A percentile compares a stretch with the other conserved stretches of the same genome.
Conservation (phyloP, 2,888 invertebrate species). For the Phania funesta region DNA sequence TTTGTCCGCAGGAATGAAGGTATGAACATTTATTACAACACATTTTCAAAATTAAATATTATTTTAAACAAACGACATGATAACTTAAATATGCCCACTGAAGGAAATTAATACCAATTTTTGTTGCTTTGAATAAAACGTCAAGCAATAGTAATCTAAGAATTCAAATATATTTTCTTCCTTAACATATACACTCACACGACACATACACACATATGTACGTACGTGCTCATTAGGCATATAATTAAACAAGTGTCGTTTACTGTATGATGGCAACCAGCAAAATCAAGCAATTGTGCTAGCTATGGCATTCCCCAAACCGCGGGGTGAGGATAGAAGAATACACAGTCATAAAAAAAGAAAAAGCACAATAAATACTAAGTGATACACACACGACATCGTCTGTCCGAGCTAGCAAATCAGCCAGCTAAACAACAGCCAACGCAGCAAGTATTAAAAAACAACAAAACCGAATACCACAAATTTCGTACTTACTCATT, state of each 20-base stretch:
- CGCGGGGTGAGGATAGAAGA: conserved; percentile 42
- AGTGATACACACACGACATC: conserved; percentile 11
- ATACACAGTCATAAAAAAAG: conserved; percentile 33
- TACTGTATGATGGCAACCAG: conserved; percentile 29
- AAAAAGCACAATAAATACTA: conserved; percentile 47
- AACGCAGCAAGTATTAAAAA: conserved; percentile 58
- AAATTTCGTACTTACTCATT: conserved; percentile 73
- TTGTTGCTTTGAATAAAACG: not conserved
- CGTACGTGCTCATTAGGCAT: not conserved
- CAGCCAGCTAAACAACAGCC: conserved; percentile 46
- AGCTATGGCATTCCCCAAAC: conserved; percentile 59
- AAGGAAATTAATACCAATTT: not conserved
- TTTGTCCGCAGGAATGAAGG: no score
- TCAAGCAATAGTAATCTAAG: not conserved
- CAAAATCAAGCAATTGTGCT: conserved; percentile 65
- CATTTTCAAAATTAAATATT: no score
- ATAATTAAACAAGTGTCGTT: conserved; percentile 61
- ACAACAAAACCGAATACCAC: conserved; percentile 69
- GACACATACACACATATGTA: not conserved
- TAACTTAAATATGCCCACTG: not conserved
- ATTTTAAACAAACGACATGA: not conserved
- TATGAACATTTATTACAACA: no score
- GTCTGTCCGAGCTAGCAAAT: conserved; percentile 8
- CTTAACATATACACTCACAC: not conserved
- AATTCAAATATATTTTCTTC: not conserved